Evolutionary conservation across 2,797 vertebrate species (phyloP).

Genomic region (Bradypus variegatus): DNA sequence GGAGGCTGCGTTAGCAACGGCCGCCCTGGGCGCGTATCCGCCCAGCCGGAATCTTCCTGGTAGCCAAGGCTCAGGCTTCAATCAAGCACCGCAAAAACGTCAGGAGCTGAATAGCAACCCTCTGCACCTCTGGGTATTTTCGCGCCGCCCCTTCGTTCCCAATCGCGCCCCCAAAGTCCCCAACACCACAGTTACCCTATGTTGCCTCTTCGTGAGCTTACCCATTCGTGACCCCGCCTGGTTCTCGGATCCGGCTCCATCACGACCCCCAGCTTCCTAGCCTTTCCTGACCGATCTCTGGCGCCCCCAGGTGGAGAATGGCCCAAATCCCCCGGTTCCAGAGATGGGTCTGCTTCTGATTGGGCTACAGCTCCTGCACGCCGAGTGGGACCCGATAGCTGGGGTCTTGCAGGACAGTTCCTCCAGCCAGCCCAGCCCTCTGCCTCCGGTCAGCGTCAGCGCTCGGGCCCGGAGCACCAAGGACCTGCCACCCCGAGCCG

Average conservation of each 20-base stretch:
- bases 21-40: not conserved
- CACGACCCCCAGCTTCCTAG: not conserved
- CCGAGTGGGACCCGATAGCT: conserved; percentile 75
- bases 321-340: conserved; percentile 48
- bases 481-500: accelerated
- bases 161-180: not conserved
- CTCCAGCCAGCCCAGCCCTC: conserved; percentile 65
- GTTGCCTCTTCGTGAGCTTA: not conserved
- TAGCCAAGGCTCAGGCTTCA: not conserved
- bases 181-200: not conserved
- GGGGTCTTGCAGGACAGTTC: conserved; percentile 70
- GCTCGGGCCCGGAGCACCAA: not conserved
- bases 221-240: not conserved
- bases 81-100: not conserved
- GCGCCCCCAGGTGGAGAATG: conserved; percentile 57
- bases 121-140: conserved; percentile 52
- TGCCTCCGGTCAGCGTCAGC: conserved; percentile 75
- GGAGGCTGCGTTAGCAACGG: conserved; percentile 59
- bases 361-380: conserved; percentile 79
- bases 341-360: conserved; percentile 71
- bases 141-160: not conserved
- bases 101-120: conserved; percentile 33
- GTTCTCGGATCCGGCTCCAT: not conserved
- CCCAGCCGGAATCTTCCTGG: not conserved
- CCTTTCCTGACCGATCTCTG: conserved; percentile 18